These are phyloP conservation scores for Melieria picta DNA, from an alignment of 2,888 invertebrate species.

Conservation along the genomic window DNA sequence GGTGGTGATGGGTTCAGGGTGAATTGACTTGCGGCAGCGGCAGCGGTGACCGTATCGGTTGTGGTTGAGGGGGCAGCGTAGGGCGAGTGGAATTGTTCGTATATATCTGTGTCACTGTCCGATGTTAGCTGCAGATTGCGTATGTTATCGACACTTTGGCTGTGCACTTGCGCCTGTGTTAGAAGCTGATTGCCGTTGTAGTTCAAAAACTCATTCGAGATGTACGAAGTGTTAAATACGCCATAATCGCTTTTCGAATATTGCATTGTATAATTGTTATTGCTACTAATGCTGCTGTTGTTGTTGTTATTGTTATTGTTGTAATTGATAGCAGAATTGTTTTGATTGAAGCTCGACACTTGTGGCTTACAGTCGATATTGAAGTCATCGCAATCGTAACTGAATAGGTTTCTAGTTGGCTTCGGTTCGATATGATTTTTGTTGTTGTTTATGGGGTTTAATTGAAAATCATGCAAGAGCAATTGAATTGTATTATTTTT, in stretches of 20 bases:
- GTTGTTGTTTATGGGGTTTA: no score
- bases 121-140: slow-evolving; percentile 51
- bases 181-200: slow-evolving; percentile 35
- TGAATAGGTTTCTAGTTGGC: slow-evolving; percentile 24
- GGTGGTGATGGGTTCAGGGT: slow-evolving; percentile 35
- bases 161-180: slow-evolving; percentile 34
- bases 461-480: not conserved
- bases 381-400: slow-evolving; percentile 19
- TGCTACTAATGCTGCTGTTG: slow-evolving; percentile 9
- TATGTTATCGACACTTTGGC: slow-evolving; percentile 52
- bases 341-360: not conserved
- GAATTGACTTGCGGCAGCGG: slow-evolving; percentile 24
- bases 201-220: slow-evolving; percentile 26
- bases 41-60: slow-evolving; percentile 29
- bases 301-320: slow-evolving; percentile 20
- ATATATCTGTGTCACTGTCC: slow-evolving; percentile 28
- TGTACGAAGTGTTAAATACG: slow-evolving; percentile 42
- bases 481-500: not conserved
- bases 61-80: slow-evolving; percentile 26
- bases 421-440: slow-evolving; percentile 1
- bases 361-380: not conserved
- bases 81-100: slow-evolving; percentile 5
- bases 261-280: slow-evolving; percentile 31
- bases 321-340: not conserved
- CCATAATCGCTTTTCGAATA: slow-evolving; percentile 46